Conservation (phyloP, 2,113 vertebrate species). For the Lanius collurio region DNA sequence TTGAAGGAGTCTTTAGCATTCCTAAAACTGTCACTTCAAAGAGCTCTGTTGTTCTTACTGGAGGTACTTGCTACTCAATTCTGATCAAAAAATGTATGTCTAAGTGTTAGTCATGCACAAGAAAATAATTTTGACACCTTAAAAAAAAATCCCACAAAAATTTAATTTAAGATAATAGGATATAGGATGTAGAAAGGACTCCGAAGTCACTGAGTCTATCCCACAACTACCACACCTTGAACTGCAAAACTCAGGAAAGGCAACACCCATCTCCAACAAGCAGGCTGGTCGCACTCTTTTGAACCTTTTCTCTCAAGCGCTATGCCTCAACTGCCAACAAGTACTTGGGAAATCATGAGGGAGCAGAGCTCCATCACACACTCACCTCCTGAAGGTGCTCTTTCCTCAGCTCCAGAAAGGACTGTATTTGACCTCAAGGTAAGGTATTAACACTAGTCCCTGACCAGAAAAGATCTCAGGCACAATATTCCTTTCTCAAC, state of each 20-base stretch:
- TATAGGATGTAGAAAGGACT: neutral
- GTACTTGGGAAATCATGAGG: neutral
- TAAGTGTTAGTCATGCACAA: neutral
- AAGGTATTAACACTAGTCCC: neutral
- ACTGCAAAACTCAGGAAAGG: neutral
- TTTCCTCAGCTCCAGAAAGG: neutral
- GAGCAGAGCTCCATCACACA: neutral
- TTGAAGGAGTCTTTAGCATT: neutral
- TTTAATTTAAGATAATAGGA: neutral
- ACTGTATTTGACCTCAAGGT: neutral
- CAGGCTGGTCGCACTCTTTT: rapidly evolving
- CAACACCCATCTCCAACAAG: neutral
- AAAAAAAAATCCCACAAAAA: neutral
- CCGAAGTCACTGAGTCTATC: neutral
- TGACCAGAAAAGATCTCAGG: neutral
- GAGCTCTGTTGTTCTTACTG: neutral
- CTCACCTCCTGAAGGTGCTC: neutral
- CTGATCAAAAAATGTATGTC: neutral
- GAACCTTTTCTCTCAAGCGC: neutral
- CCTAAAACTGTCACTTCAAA: neutral
- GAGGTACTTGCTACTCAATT: neutral
- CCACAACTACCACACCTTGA: neutral
- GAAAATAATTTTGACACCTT: neutral
- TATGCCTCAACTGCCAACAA: neutral
- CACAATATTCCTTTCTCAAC: neutral